A percentile compares a stretch with the other conserved stretches of the same genome.
Conservation (phyloP, 2,888 invertebrate genomes). For the Diloba caeruleocephala region DNA sequence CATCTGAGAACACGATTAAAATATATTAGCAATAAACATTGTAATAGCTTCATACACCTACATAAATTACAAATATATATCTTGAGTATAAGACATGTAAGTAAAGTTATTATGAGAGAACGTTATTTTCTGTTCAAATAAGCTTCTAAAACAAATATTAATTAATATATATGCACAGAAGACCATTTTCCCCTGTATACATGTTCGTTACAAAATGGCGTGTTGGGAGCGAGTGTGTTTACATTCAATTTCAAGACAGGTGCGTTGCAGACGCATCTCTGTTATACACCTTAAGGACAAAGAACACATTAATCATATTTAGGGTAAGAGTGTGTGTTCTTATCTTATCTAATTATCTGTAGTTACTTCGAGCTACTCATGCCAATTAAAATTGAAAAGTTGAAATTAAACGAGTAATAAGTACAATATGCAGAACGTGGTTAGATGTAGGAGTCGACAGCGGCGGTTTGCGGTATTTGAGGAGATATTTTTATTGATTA, state of each 20-base stretch:
- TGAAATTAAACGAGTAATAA: conserved; percentile 14
- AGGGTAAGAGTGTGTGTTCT: conserved; percentile 24
- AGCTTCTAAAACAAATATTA: conserved; percentile 27
- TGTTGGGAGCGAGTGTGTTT: conserved; percentile 25
- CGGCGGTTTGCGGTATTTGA: too few relatives aligned
- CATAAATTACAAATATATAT: too few relatives aligned
- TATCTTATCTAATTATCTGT: conserved; percentile 51
- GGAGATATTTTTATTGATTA: too few relatives aligned
- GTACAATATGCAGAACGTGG: not conserved
- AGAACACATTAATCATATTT: conserved; percentile 45
- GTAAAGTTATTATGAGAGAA: not conserved
- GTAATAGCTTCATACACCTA: too few relatives aligned
- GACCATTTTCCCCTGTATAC: conserved; percentile 14
- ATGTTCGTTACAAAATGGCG: conserved; percentile 26
- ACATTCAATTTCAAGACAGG: conserved; percentile 48
- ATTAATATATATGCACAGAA: conserved; percentile 24
- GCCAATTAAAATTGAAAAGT: conserved; percentile 36
- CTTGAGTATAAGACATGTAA: too few relatives aligned
- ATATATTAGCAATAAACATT: not conserved
- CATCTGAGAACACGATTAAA: not conserved
- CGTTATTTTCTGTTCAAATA: conserved; percentile 7
- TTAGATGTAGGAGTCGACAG: not conserved
- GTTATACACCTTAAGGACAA: conserved; percentile 41
- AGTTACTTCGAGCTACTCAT: conserved; percentile 25
- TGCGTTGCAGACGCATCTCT: conserved; percentile 29